Base-by-base conservation (phyloP, 2,888 invertebrate genomes). In the Mythimna ferrago region DNA sequence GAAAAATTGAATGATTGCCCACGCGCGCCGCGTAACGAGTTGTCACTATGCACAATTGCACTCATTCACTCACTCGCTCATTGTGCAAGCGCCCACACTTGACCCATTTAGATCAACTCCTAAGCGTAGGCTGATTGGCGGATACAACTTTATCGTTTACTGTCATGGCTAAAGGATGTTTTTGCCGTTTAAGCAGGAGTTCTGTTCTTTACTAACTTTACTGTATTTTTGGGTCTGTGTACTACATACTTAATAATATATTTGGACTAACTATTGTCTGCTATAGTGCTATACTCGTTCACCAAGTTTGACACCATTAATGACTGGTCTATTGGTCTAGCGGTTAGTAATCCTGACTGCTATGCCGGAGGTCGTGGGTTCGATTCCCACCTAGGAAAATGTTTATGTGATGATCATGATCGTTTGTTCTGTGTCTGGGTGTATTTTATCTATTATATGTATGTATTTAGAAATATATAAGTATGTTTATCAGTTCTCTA, bases 11-110 rank as follows among this genome's bases (percentile, higher is more conserved):
- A 81, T 77, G 78, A 71, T 81, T 71, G 67, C 72, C 54, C 65
- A 44, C 58, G 63, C 66, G 67, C 67, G 69, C 26, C 72, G 41
- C 61, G 11, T 67, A 81, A 73, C 73, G 57, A 71, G 66, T 73
- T 78, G 78, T 60, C 78, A 78, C 71, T 81, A 73, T 73, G 78
- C 78, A 78, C 81, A 77, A 73, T 81, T 81, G 81, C 67, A 71
- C 64, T 80, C 57, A 57, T 57, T 66, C 70, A 21, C 5, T 66
- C 57, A 66, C 14, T 71, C 61, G 71, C 10, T 72, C 44, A 77
- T 71, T 81, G 71, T 64, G 56, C 62, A 38, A 51, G 32, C 70
- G 73, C 81, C 81, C 64, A 81, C 81, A 70, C 67, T 63, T 80
- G 80, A 77, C 78, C 78, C 21, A 67, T 73, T 81, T 77, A 38